Evolutionary conservation across 2,797 vertebrate species (phyloP).

Genomic region (Phataginus tricuspis): DNA sequence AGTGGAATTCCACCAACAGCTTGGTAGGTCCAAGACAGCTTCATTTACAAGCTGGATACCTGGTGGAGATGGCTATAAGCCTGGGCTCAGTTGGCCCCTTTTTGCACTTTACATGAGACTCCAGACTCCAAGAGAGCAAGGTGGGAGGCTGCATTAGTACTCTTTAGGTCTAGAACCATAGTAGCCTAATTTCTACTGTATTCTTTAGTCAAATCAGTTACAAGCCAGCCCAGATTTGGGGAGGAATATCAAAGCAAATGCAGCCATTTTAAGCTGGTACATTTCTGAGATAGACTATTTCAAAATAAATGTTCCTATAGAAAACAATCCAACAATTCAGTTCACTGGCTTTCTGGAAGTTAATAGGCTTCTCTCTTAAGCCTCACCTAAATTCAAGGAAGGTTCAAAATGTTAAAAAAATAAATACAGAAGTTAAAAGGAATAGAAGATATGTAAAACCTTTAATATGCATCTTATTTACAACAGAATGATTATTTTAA

Average conservation of each 20-base stretch:
- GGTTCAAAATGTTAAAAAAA: neutral
- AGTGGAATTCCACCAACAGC: neutral
- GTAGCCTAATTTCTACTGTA: neutral
- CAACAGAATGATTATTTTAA: neutral
- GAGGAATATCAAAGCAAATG: neutral
- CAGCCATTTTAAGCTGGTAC: neutral
- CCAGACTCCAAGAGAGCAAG: neutral
- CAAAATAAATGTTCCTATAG: neutral
- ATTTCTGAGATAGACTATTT: constrained; percentile 11
- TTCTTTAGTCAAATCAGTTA: constrained; percentile 2
- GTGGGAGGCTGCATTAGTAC: neutral
- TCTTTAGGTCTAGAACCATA: neutral
- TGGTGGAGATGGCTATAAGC: neutral
- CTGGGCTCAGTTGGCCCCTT: neutral
- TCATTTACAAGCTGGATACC: neutral
- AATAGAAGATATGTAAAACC: neutral
- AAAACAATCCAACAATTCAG: neutral
- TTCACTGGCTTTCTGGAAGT: constrained; percentile 1
- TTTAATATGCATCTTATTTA: neutral
- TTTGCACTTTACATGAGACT: neutral
- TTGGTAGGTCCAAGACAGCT: neutral
- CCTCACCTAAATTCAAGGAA: neutral
- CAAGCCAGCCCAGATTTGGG: neutral
- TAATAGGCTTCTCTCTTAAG: neutral
- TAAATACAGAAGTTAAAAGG: neutral